These are phyloP conservation scores for Sebastes iracundus DNA, from an alignment of 2,797 vertebrate species.

Conservation along the genomic window DNA sequence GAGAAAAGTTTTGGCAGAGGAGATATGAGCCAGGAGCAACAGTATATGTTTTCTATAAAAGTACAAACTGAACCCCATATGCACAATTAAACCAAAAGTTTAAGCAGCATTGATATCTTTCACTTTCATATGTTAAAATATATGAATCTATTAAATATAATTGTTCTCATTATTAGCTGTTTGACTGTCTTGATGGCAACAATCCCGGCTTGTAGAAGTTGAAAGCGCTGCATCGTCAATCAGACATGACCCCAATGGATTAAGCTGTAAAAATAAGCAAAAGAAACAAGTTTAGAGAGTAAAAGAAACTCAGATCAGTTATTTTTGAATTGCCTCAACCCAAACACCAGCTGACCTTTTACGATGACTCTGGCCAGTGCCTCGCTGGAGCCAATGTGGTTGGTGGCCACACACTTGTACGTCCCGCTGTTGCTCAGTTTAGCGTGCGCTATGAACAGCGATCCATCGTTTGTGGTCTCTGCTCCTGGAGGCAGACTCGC, in stretches of 20 bases:
- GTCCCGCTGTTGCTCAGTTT: conserved; percentile 80
- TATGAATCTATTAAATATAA: conserved; percentile 1
- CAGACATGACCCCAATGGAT: background rate
- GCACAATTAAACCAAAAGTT: background rate
- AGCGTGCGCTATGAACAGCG: conserved; percentile 75
- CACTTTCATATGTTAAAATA: background rate
- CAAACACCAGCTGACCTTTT: conserved; percentile 82
- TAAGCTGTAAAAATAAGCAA: conserved; percentile 54
- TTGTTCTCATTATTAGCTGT: conserved; percentile 3
- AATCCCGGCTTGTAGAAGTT: background rate
- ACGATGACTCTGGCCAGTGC: conserved; percentile 81
- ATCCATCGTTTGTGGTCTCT: conserved; percentile 69
- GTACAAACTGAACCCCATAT: conserved; percentile 19
- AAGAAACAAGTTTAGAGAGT: background rate
- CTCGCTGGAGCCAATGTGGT: conserved; percentile 87
- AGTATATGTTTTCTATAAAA: conserved; percentile 26
- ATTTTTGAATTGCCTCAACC: background rate
- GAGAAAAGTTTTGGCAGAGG: conserved; percentile 10
- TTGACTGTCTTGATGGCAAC: background rate
- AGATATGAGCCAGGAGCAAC: background rate
- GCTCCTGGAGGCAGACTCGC: conserved; percentile 67
- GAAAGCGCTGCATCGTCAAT: background rate
- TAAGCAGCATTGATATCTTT: background rate
- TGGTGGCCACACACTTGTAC: conserved; percentile 91
- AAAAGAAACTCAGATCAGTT: background rate